Conservation (phyloP, 2,797 vertebrate species). For the Cossypha heuglini region DNA sequence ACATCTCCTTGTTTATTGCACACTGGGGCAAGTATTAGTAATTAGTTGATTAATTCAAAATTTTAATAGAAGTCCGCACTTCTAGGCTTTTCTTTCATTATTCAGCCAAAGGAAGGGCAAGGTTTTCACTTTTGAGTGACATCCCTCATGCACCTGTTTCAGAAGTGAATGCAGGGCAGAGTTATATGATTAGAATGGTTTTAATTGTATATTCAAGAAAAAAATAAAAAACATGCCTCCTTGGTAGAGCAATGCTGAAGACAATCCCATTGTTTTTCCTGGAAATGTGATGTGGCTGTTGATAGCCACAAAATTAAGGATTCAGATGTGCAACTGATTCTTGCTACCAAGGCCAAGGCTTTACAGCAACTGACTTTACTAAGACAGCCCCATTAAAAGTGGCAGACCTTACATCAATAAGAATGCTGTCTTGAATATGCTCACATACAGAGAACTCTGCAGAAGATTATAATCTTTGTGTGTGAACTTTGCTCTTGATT, state of each 20-base stretch:
- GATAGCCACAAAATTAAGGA: slow-evolving; percentile 64
- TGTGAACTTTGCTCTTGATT: neutral
- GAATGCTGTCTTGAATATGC: neutral
- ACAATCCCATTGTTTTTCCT: slow-evolving; percentile 26
- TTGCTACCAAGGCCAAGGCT: slow-evolving; percentile 39
- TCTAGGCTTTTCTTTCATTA: slow-evolving; percentile 32
- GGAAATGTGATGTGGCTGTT: slow-evolving; percentile 43
- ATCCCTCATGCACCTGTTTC: slow-evolving; percentile 43
- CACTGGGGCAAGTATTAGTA: slow-evolving; percentile 29
- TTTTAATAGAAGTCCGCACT: slow-evolving; percentile 18
- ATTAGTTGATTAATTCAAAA: slow-evolving; percentile 11
- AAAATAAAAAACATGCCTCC: slow-evolving; percentile 52
- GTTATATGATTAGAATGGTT: slow-evolving; percentile 54
- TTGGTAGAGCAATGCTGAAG: slow-evolving; percentile 34
- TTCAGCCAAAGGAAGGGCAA: slow-evolving; percentile 11
- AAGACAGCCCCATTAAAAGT: slow-evolving; percentile 32
- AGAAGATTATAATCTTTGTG: slow-evolving; percentile 2
- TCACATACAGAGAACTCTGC: neutral
- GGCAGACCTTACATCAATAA: neutral
- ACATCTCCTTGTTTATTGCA: slow-evolving; percentile 23
- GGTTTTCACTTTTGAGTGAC: slow-evolving; percentile 44
- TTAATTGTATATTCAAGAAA: slow-evolving; percentile 42
- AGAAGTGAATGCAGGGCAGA: slow-evolving; percentile 39
- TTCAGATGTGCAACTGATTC: slow-evolving; percentile 52
- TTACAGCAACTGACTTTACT: slow-evolving; percentile 44